A percentile compares a stretch with the other conserved stretches of the same genome.
Conservation (phyloP, 2,113 vertebrate genomes). For the Tragelaphus imberbis region DNA sequence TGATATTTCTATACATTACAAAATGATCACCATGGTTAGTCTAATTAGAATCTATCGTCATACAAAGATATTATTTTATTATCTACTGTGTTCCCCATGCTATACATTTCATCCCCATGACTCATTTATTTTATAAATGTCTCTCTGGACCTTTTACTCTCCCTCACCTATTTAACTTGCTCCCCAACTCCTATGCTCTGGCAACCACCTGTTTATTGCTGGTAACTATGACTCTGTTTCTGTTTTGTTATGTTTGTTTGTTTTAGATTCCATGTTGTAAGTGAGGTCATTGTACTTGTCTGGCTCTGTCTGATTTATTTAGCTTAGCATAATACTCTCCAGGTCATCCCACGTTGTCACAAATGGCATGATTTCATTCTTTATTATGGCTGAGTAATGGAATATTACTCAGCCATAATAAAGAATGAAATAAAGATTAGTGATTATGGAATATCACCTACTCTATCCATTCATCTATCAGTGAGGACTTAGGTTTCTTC, state of each 20-base stretch:
- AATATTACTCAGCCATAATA: neutral
- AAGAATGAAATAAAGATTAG: neutral
- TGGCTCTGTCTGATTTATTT: neutral
- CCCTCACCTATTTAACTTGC: neutral
- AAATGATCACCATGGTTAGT: neutral
- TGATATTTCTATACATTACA: neutral
- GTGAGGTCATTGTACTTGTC: neutral
- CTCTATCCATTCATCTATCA: neutral
- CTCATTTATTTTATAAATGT: neutral
- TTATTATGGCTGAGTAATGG: neutral
- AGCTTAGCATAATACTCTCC: neutral
- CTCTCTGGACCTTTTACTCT: neutral
- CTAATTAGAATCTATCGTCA: neutral
- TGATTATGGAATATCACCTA: neutral
- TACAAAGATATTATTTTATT: neutral
- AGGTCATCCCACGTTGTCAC: neutral
- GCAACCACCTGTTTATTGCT: neutral
- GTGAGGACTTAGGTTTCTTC: neutral
- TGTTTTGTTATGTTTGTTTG: neutral
- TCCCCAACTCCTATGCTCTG: neutral
- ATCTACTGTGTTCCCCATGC: neutral
- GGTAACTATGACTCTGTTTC: neutral
- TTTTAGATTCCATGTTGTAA: neutral
- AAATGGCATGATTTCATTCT: neutral
- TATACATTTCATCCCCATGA: neutral